A percentile compares a stretch with the other conserved stretches of the same genome.
Conservation (phyloP, 2,888 invertebrate genomes). For the Eumerus sabulonum region DNA sequence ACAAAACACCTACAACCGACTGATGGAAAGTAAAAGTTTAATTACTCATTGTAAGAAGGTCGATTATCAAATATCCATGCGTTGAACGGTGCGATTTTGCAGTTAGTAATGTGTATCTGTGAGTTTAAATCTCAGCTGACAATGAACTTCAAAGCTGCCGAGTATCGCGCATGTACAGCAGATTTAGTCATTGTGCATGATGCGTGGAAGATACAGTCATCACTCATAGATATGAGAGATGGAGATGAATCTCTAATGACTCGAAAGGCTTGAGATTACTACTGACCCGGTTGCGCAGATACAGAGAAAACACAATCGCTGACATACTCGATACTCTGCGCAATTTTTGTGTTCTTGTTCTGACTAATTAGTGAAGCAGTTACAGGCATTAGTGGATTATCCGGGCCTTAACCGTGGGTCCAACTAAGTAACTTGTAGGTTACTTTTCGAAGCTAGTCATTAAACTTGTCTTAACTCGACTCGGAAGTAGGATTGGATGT, state of each 20-base stretch:
- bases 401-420: conserved; percentile 54
- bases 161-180: too few relatives aligned
- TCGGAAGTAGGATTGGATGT: too few relatives aligned
- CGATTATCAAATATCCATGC: conserved; percentile 41
- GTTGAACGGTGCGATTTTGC: conserved; percentile 34
- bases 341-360: conserved; percentile 51
- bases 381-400: conserved; percentile 48
- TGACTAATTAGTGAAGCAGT: conserved; percentile 56
- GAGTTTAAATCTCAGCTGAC: conserved; percentile 19
- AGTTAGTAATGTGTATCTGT: neutral
- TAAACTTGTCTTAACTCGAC: too few relatives aligned
- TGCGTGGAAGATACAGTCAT: conserved; percentile 32
- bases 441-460: too few relatives aligned
- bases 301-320: too few relatives aligned
- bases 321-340: conserved; percentile 39
- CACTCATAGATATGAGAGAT: conserved; percentile 1
- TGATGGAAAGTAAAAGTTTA: conserved; percentile 62
- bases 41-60: conserved; percentile 36
- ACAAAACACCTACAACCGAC: neutral
- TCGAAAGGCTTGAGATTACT: too few relatives aligned
- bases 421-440: neutral
- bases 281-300: too few relatives aligned
- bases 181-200: conserved; percentile 15
- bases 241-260: conserved; percentile 37
- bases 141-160: conserved; percentile 52